Evolutionary conservation across 2,888 invertebrate genomes (phyloP).

Genomic region (Melieria crassipennis): DNA sequence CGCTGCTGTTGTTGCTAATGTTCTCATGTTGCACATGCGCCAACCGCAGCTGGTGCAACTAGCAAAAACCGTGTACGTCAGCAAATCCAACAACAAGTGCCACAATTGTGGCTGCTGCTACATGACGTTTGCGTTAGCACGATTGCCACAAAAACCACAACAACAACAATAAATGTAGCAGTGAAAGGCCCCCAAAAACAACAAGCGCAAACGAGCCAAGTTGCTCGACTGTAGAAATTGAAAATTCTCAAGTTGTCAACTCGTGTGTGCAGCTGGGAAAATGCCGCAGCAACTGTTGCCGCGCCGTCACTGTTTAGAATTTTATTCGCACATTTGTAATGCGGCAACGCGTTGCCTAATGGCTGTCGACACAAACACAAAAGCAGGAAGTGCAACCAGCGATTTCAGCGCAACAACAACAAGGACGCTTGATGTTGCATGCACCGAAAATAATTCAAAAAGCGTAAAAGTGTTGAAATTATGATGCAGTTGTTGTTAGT

Average conservation of each 20-base stretch:
- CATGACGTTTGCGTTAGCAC: conserved; percentile 17
- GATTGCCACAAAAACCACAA: conserved; percentile 12
- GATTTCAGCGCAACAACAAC: too few species aligned
- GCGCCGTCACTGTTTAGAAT: not conserved
- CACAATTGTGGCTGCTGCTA: not conserved
- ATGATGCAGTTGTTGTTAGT: too few species aligned
- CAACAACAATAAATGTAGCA: not conserved
- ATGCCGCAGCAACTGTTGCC: not conserved
- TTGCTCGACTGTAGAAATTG: too few species aligned
- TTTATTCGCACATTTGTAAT: not conserved
- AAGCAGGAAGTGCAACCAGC: too few species aligned
- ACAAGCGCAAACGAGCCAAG: too few species aligned
- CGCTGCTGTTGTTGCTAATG: too few species aligned
- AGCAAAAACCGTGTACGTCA: conserved; percentile 11
- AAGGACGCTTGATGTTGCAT: too few species aligned
- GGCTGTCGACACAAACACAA: too few species aligned
- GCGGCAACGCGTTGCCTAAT: not conserved
- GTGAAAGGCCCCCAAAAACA: too few species aligned
- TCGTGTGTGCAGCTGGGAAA: not conserved
- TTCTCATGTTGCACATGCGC: not conserved
- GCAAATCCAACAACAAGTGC: not conserved
- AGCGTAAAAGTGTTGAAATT: too few species aligned
- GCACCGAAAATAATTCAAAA: too few species aligned
- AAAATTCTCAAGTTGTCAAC: not conserved
- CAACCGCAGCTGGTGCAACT: conserved; percentile 1